Evolutionary conservation across 2,113 vertebrate species (phyloP).

Genomic region (Ameiurus melas): DNA sequence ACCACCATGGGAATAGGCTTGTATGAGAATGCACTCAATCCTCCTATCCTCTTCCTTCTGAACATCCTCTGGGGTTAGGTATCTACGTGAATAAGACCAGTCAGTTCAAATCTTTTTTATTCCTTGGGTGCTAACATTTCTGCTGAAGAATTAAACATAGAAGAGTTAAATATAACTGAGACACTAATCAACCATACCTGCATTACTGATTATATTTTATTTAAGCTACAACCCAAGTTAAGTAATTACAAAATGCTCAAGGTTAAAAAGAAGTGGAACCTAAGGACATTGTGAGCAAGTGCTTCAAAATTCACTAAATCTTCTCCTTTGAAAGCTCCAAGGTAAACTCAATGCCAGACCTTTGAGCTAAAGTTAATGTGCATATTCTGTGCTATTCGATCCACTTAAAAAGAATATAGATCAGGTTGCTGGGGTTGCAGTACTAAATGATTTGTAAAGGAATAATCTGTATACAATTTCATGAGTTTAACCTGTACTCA

Average conservation of each 20-base stretch:
- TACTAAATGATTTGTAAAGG: conserved; percentile 41
- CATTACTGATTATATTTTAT: not conserved
- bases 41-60: not conserved
- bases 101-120: conserved; percentile 8
- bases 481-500: conserved; percentile 33
- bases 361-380: conserved; percentile 38
- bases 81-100: conserved; percentile 25
- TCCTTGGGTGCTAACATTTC: not conserved
- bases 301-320: conserved; percentile 59
- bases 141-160: not conserved
- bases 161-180: not conserved
- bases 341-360: conserved; percentile 40
- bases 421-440: conserved; percentile 38
- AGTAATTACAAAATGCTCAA: not conserved
- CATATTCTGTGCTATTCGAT: conserved; percentile 38
- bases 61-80: conserved; percentile 7
- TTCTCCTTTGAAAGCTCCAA: conserved; percentile 43
- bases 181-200: not conserved
- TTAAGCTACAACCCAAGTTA: not conserved
- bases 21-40: conserved; percentile 27
- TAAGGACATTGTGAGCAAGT: conserved; percentile 40
- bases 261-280: conserved; percentile 38
- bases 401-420: conserved; percentile 40
- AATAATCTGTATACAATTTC: conserved; percentile 40
- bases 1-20: conserved; percentile 44